Conservation (phyloP, 2,888 invertebrate genomes). For the Malachius bipustulatus region DNA sequence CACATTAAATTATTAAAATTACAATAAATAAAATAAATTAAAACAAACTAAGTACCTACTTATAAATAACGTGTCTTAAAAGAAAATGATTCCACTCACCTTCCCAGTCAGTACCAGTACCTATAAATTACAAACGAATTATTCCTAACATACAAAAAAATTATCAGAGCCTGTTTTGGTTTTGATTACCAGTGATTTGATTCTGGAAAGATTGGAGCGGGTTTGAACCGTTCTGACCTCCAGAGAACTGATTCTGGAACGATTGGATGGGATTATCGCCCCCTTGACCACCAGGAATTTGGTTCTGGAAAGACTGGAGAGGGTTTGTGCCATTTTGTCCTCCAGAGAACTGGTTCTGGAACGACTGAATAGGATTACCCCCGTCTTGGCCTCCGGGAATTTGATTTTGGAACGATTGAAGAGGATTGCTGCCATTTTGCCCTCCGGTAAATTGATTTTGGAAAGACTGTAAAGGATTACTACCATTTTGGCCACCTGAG, state of each 20-base stretch:
- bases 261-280: background rate
- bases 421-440: background rate
- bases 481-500: too few relatives aligned
- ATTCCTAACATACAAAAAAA: too few relatives aligned
- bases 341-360: background rate
- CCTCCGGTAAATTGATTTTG: background rate
- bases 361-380: background rate
- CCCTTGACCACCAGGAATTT: background rate
- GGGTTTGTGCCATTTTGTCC: background rate
- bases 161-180: too few relatives aligned
- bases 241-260: background rate
- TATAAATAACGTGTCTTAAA: too few relatives aligned
- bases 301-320: background rate
- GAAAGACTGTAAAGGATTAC: background rate
- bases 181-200: background rate
- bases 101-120: too few relatives aligned
- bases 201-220: background rate
- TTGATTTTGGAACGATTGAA: background rate
- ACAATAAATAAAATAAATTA: too few relatives aligned
- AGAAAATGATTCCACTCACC: too few relatives aligned
- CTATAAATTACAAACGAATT: too few relatives aligned
- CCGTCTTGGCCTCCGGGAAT: background rate
- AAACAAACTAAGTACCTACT: too few relatives aligned
- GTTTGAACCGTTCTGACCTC: background rate
- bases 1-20: too few relatives aligned